Base-by-base conservation (phyloP, 2,113 vertebrate species). In the Ammodytes dubius region DNA sequence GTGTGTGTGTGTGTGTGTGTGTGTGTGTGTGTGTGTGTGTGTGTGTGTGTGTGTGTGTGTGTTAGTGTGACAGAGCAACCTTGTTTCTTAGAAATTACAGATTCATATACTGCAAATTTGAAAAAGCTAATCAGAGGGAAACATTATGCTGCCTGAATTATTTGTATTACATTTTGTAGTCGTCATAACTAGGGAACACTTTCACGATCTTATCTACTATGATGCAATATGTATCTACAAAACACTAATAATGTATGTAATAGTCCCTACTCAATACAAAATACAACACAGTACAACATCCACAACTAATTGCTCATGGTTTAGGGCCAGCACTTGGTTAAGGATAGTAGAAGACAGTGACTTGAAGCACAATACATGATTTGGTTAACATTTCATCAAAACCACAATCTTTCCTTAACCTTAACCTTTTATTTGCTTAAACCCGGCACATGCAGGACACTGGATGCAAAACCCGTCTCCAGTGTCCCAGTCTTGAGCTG, bases 21-120 rank as follows among this genome's bases (percentile, higher is more conserved):
- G 49, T 83, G 42, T 65, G 46, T 45, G 27, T 60, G 37, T 68
- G 17, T 45, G 49, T 83, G 42, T 65, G 46, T 45, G 27, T 60
- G 40, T 49, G 39, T 66, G 43, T 58, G 11, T 74, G 10, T 47
- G 37, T 27, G 45, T 52, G 19, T 50, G 11, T 19, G n/a, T 64
- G 14, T 47, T 19, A 72, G n/a, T 45, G 35, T 13, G 52, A 27
- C 10, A 53, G 13, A 57, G 15, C 6, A 53, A 17, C 37, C 17
- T 35, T 49, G 35, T 54, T 2, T 56, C 11, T 12, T 45, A 27
- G 3, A 47, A 50, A 56, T 14, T 14, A 17, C 27, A 27, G 35
- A 12, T 43, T 63, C 27, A 45, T 5, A 13, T n/a, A 5, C 15
- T 3, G 5, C 6, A 50, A 7, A 10, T 15, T 19, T 52, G 13